Evolutionary conservation across 2,888 invertebrate genomes (phyloP).

Genomic region (Parnassius apollo): DNA sequence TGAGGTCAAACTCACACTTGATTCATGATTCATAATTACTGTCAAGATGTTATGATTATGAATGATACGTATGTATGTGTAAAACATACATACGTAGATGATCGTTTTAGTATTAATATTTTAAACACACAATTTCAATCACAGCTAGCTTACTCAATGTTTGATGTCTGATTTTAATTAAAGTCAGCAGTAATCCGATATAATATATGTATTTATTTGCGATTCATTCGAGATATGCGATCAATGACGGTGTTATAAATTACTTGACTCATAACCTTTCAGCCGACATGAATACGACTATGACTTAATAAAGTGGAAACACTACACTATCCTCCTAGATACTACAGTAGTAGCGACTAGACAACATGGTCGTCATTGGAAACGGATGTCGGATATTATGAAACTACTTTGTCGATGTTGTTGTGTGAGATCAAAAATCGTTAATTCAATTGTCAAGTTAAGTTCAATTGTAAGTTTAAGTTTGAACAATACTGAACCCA

Average conservation of each 20-base stretch:
- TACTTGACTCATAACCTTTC: constrained; percentile 12
- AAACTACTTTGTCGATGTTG: not conserved
- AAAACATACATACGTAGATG: no score
- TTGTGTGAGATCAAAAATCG: no score
- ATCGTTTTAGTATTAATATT: no score
- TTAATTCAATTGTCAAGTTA: no score
- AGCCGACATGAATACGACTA: constrained; percentile 5
- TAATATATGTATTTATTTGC: constrained; percentile 20
- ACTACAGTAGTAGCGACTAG: not conserved
- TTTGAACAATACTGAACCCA: no score
- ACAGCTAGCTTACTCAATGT: constrained; percentile 2
- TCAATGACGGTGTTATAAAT: constrained; percentile 5
- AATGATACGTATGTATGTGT: no score
- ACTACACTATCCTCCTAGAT: not conserved
- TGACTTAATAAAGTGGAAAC: constrained; percentile 10
- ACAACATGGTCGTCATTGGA: not conserved
- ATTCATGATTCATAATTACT: no score
- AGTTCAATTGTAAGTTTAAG: no score
- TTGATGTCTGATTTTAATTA: constrained; percentile 16
- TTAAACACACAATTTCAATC: constrained; percentile 10
- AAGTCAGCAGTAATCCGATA: constrained; percentile 5
- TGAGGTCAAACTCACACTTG: no score
- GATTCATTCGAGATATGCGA: constrained; percentile 12
- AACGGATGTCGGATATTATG: not conserved
- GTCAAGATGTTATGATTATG: no score